phyloP scores from a whole-genome alignment of 2,888 invertebrate species.

The Cheilosia scutellata region DNA sequence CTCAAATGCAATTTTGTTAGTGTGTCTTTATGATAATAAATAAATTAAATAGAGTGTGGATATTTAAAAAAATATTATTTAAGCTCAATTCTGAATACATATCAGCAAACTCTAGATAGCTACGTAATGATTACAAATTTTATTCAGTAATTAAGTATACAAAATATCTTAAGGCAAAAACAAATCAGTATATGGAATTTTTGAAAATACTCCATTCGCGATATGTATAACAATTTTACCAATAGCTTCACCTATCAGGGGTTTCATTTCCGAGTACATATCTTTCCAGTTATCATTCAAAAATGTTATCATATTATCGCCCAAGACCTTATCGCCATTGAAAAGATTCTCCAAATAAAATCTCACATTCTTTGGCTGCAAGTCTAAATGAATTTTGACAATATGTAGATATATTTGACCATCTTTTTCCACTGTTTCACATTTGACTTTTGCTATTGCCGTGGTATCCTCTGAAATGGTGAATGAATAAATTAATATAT shows the following conservation, averaged over 20 bases:
- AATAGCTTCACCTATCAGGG: slow-evolving; percentile 81
- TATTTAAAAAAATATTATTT: too few species aligned
- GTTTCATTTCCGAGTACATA: slow-evolving; percentile 83
- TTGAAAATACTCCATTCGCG: slow-evolving; percentile 81
- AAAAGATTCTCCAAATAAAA: slow-evolving; percentile 82
- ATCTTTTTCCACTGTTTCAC: slow-evolving; percentile 74
- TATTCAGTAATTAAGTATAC: neutral
- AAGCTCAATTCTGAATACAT: too few species aligned
- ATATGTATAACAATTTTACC: slow-evolving; percentile 81
- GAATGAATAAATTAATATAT: too few species aligned
- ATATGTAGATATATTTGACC: slow-evolving; percentile 77
- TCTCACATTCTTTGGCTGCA: slow-evolving; percentile 77
- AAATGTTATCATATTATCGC: slow-evolving; percentile 83
- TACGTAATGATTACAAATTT: too few species aligned
- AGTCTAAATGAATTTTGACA: slow-evolving; percentile 69
- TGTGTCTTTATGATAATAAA: too few species aligned
- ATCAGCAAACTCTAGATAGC: too few species aligned
- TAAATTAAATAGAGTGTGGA: too few species aligned
- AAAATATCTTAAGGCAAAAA: slow-evolving; percentile 75
- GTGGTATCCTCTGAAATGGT: slow-evolving; percentile 68
- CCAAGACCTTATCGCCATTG: slow-evolving; percentile 83
- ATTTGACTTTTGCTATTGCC: slow-evolving; percentile 57
- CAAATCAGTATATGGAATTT: slow-evolving; percentile 81
- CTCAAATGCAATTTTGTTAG: too few species aligned
- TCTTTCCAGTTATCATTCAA: slow-evolving; percentile 84